Base-by-base conservation (phyloP, 2,888 invertebrate species). In the Allygus modestus region DNA sequence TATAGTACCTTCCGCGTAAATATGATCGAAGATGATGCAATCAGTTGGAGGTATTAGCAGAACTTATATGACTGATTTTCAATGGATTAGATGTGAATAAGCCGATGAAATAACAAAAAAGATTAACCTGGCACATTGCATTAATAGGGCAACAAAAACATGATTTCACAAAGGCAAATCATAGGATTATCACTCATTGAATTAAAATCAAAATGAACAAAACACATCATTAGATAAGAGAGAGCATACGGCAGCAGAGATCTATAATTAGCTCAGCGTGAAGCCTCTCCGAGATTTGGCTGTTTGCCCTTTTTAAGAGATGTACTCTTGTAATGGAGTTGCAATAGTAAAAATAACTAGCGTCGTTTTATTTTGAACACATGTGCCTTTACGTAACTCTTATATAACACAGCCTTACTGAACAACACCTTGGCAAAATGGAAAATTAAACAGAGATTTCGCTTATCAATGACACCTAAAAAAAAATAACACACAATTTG, bases 261-360 rank as follows among this genome's bases (percentile, higher is more conserved):
- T 15, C 46, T 26, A 28, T 28, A 28, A 58, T 15, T 65, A 28
- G 65, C 28, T 5, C 12, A n/a, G 28, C 65, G 17, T 65, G 28
- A 26, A 28, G 31, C 65, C 28, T 65, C 65, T 65, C 2, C 1
- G 12, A 28, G 65, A 65, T 65, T 65, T 65, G 65, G 65, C 65
- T 12, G 12, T 65, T 65, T 65, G 65, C 65, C 65, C 9, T 65
- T 65, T 65, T 15, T 5, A 15, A 65, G 65, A 28, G 65, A 20
- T 28, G 65, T 54, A 23, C 54, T n/a, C 1, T 46, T 65, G 7
- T 15, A 28, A 31, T 65, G 28, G 12, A 65, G 31, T 1, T 15
- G 65, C 17, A 31, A 58, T 65, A 28, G 65, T 65, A 65, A 65
- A 65, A 65, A 65, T 65, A 65, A 31, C 65, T 65, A 28, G 65